Evolutionary conservation across 2,113 vertebrate species (phyloP).

Genomic region (Strix uralensis): DNA sequence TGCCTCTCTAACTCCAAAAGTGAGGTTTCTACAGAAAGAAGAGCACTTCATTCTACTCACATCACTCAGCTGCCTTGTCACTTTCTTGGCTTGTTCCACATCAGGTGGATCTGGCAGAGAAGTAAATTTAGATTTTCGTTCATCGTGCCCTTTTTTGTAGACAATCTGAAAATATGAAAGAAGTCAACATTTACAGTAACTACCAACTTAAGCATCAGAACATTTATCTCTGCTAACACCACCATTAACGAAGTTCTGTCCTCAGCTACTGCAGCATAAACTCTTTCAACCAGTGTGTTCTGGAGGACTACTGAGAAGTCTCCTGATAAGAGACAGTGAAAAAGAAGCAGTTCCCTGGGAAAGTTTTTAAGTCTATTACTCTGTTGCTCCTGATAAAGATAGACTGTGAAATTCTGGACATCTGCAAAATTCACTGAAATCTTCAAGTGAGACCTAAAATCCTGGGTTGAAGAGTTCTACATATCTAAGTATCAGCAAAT

Average conservation of each 20-base stretch:
- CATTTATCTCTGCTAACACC: neutral
- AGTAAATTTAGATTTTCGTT: conserved; percentile 89
- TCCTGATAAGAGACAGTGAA: neutral
- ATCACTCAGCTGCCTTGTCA: conserved; percentile 86
- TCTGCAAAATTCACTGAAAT: neutral
- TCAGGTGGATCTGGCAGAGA: conserved; percentile 89
- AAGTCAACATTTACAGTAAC: neutral
- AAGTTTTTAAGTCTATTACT: neutral
- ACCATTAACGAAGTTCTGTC: neutral
- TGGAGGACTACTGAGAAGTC: neutral
- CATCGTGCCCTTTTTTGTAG: conserved; percentile 91
- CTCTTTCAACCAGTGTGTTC: neutral
- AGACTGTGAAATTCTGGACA: neutral
- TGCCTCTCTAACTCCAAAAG: neutral
- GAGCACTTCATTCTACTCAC: conserved; percentile 73
- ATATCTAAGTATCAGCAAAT: neutral
- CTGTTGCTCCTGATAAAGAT: neutral
- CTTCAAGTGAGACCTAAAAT: neutral
- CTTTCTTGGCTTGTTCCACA: conserved; percentile 87
- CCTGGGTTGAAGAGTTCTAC: rapidly evolving
- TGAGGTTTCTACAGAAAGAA: neutral
- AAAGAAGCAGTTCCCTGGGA: neutral
- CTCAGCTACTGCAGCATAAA: neutral
- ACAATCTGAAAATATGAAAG: conserved; percentile 75
- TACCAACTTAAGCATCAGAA: neutral